These are phyloP conservation scores for Trichosurus vulpecula DNA, from an alignment of 2,797 vertebrate genomes.

Conservation along the genomic window DNA sequence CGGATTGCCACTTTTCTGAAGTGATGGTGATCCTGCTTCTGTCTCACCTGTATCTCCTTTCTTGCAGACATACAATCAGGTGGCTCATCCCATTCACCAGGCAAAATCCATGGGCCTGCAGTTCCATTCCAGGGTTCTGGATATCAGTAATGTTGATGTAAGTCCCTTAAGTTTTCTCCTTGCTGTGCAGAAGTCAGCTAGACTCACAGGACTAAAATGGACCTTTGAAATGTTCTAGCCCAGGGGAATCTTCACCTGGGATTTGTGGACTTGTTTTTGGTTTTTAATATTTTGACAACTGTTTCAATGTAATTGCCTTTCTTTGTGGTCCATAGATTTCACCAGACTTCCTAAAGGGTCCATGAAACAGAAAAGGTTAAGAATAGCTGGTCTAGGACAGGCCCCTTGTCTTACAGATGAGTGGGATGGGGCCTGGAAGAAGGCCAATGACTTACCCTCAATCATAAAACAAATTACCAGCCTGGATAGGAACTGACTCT, in stretches of 20 bases:
- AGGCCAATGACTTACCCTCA: background rate
- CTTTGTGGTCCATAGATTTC: background rate
- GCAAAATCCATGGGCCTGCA: conserved; percentile 92
- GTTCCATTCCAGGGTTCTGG: conserved; percentile 95
- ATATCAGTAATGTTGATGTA: conserved; percentile 96
- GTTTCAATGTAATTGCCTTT: background rate
- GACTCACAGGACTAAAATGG: background rate
- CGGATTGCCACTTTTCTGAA: background rate
- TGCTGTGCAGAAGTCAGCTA: background rate
- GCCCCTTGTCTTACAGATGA: background rate
- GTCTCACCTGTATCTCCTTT: background rate
- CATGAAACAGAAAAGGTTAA: background rate
- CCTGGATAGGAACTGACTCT: background rate
- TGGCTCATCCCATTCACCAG: conserved; percentile 95
- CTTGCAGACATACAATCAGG: conserved; percentile 93
- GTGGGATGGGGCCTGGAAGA: background rate
- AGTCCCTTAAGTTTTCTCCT: conserved; percentile 78
- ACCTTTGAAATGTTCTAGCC: background rate
- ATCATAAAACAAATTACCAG: background rate
- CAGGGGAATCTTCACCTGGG: background rate
- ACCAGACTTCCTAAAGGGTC: background rate
- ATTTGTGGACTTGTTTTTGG: background rate
- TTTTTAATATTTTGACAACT: background rate
- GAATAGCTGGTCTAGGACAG: background rate
- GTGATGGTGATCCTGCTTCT: background rate